Base-by-base conservation (phyloP, 2,113 vertebrate species). In the Actinemys pallida region DNA sequence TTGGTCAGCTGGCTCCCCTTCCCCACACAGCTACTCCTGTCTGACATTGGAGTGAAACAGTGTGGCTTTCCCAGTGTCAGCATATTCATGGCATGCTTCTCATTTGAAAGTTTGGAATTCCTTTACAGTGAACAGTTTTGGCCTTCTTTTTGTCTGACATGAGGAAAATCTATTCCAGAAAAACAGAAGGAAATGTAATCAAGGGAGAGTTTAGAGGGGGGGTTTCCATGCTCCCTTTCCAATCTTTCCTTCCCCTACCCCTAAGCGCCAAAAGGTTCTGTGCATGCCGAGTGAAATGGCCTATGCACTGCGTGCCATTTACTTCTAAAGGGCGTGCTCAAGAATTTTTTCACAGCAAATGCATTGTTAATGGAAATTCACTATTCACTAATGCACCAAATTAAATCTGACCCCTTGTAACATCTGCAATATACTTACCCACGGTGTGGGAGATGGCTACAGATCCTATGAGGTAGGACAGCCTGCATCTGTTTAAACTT, bases 41-140 rank as follows among this genome's bases (percentile, higher is more conserved):
- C 22, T 53, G 49, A 35, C 17, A 17, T 9, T 81, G 49, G 80
- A 81, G 50, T 35, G 27, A 53, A 81, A 81, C n/a, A 54, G 16
- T 35, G 31, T 54, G 31, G 52, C 50, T 53, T 81, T 81, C 8
- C 50, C 16, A 35, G 80, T 35, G 80, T 81, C 45, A 27, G 12
- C 80, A 81, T 53, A 81, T 50, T 35, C 31, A 53, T 3, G 50
- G 80, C 49, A 52, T 52, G 80, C 50, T 50, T 53, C 80, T 81
- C 50, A 57, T 84, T 59, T 78, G 42, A 75, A 84, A 84, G 76
- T 79, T 78, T 79, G 65, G 82, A 90, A 84, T 90, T 90, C 81
- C 53, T 90, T 90, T 90, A 90, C 53, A 90, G 45, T 79, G 53
- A 90, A 78, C 31, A 20, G 53, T 84, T 75, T 76, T 47, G 89